phyloP scores from a whole-genome alignment of 53 echinoderm and acorn worm genomes.

The Actinopyga echinites region DNA sequence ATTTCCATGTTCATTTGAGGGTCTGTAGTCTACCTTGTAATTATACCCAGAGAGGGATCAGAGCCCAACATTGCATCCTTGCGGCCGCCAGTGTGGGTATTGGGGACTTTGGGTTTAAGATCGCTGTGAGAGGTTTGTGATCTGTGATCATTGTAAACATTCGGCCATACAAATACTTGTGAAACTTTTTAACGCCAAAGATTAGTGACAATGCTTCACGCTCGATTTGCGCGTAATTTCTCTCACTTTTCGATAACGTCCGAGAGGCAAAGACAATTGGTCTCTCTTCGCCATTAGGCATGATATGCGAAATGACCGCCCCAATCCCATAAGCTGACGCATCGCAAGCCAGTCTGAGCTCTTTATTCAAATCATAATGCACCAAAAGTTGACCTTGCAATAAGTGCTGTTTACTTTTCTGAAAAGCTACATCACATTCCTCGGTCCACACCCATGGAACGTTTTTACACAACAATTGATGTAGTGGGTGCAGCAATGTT shows the following conservation, averaged over 20 bases:
- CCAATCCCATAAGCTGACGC: constrained; percentile 58
- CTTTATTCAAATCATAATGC: constrained; percentile 62
- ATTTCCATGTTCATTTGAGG: constrained; percentile 49
- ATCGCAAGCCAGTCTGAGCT: constrained; percentile 58
- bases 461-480: constrained; percentile 52
- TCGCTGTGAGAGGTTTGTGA: constrained; percentile 57
- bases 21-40: constrained; percentile 55
- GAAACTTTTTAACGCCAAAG: too few species aligned
- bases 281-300: too few species aligned
- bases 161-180: constrained; percentile 59
- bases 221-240: constrained; percentile 64
- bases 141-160: constrained; percentile 60
- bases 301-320: constrained; percentile 63
- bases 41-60: constrained; percentile 53
- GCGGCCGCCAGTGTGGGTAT: constrained; percentile 53
- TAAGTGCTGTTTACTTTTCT: constrained; percentile 46
- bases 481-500: constrained; percentile 50
- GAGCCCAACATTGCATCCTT: constrained; percentile 41
- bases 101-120: constrained; percentile 54
- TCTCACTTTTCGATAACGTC: constrained; percentile 36
- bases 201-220: constrained; percentile 42
- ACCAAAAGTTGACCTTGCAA: constrained; percentile 50
- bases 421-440: constrained; percentile 53
- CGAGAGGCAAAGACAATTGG: constrained; percentile 73
- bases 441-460: constrained; percentile 47